Percentiles rank a stretch among this genome's conserved stretches.
These are phyloP conservation scores for Ceyx cyanopectus DNA, from an alignment of 2,113 vertebrate species.

Conservation along the genomic window DNA sequence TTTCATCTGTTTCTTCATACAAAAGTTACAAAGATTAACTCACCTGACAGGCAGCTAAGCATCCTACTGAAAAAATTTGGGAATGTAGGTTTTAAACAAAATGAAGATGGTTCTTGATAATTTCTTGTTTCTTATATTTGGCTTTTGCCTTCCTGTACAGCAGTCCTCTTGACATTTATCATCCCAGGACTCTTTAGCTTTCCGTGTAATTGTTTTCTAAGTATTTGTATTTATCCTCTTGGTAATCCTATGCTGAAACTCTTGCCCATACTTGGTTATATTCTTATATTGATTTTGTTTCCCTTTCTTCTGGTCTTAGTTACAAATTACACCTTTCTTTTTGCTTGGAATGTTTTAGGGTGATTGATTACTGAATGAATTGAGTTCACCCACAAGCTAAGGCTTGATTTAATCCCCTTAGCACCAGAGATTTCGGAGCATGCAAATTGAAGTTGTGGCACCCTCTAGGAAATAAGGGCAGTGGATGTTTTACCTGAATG, in stretches of 20 bases:
- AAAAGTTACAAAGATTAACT: constrained; percentile 15
- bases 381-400: neutral
- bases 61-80: neutral
- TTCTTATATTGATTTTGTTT: constrained; percentile 57
- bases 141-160: neutral
- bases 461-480: neutral
- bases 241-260: neutral
- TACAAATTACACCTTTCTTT: constrained; percentile 34
- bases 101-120: neutral
- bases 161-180: neutral
- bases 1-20: constrained; percentile 21
- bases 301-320: constrained; percentile 34
- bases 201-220: constrained; percentile 16
- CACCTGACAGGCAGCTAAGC: neutral
- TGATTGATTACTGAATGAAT: constrained; percentile 57
- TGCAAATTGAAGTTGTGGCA: neutral
- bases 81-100: neutral
- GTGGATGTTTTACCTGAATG: neutral
- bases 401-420: constrained; percentile 35
- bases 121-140: neutral
- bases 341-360: constrained; percentile 32
- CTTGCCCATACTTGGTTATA: constrained; percentile 31
- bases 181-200: constrained; percentile 12
- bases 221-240: neutral
- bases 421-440: neutral